phyloP scores from a whole-genome alignment of 92 coral and sea anemone species.

The Phymanthus crucifer region DNA sequence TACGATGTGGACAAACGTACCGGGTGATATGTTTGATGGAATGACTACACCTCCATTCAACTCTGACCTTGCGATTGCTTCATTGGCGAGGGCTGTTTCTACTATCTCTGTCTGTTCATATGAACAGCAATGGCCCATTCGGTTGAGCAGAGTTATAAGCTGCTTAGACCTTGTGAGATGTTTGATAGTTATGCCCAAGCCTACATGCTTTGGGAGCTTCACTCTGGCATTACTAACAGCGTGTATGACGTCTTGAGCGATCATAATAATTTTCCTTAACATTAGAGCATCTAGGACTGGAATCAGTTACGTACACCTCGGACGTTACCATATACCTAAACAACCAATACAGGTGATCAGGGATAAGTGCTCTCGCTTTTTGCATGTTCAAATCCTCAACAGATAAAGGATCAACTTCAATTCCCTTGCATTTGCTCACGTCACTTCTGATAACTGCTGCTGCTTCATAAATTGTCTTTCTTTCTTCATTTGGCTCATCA shows the following conservation, averaged over 20 bases:
- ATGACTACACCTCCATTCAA: constrained; percentile 1
- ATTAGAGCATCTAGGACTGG: neutral
- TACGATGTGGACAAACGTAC: constrained; percentile 53
- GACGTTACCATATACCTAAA: neutral
- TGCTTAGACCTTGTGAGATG: constrained; percentile 42
- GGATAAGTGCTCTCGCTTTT: constrained; percentile 31
- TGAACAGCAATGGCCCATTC: constrained; percentile 8
- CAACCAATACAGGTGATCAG: constrained; percentile 10
- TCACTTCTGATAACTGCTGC: constrained; percentile 32
- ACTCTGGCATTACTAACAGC: constrained; percentile 23
- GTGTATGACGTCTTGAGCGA: constrained; percentile 39
- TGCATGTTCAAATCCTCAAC: constrained; percentile 24
- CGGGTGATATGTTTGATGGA: constrained; percentile 48
- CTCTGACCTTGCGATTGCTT: neutral
- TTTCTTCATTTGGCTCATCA: constrained; percentile 13
- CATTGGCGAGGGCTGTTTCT: neutral
- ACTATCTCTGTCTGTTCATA: neutral
- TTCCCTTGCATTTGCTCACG: constrained; percentile 32
- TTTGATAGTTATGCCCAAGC: constrained; percentile 38
- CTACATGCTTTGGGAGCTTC: constrained; percentile 36
- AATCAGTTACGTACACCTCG: neutral
- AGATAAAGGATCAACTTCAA: constrained; percentile 19
- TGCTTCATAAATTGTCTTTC: constrained; percentile 26
- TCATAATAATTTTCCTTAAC: neutral
- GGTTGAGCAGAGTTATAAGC: constrained; percentile 26